Evolutionary conservation across 2,888 invertebrate species (phyloP), one percentile per base, ranked within the genome.

Genomic region (Tineola bisselliella): DNA sequence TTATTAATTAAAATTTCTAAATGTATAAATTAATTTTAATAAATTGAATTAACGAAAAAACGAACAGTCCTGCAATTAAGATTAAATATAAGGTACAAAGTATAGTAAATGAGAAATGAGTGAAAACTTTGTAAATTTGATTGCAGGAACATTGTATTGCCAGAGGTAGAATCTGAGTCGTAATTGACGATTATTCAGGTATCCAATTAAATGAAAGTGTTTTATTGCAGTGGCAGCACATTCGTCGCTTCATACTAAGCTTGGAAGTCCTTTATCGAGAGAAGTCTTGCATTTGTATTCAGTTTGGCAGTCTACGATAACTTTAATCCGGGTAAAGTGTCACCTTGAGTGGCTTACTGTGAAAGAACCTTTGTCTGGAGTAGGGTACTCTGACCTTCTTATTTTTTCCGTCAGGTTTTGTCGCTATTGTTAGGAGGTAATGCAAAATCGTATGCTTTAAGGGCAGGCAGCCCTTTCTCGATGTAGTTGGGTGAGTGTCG

Each of bases 291-390:
- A 84, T 83, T 84, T 79, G 83, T 84, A 86, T 84, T 87, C 86
- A 81, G 84, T 82, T 81, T 81, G 84, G 80, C 78, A 75, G 80
- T 75, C 79, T 75, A 77, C 82, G 82, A 86, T 86, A 86, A 84
- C 80, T 82, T 84, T 84, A 86, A 84, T 84, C 84, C 82, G 81
- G 78, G 76, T 75, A 81, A 83, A 84, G 81, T 84, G 84, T 84
- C 84, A 86, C 82, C 84, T 83, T 77, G 79, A 84, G 81, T 81
- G 77, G 82, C 80, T 86, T 79, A 80, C 77, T 77, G 74, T 70
- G 78, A 81, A 80, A 78, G 78, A 79, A 77, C 82, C 82, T 81
- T 83, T 83, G 81, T 83, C 78, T 78, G 78, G 74, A 77, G 75
- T 75, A 71, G 76, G 78, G 77, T 77, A 74, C 73, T 77, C 69